Base-by-base conservation (phyloP, 2,797 vertebrate species). In the Aeoliscus strigatus region DNA sequence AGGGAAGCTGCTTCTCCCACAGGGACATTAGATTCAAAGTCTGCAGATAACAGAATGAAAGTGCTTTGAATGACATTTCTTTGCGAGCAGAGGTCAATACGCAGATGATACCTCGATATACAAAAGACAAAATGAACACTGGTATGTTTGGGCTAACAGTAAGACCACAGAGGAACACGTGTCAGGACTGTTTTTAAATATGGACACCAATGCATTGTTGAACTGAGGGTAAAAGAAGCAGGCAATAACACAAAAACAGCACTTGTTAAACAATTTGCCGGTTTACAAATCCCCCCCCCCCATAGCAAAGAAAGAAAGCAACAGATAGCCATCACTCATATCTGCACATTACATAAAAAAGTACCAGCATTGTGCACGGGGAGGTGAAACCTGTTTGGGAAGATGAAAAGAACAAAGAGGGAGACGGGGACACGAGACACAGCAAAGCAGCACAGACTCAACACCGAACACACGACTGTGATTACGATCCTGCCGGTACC, bases 391-490 rank as follows among this genome's bases (percentile, higher is more conserved):
- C 50, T 58, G 46, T 67, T 78, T 69, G 52, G 56, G 48, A 67
- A 71, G 74, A 83, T 79, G 73, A 87, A 83, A 82, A 69, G 77
- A 67, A 62, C 54, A 58, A 54, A 67, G 48, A 47, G 36, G 15
- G 60, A 76, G 66, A 70, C 51, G 12, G 48, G 65, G 35, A 39
- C 27, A 39, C 27, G 53, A 82, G 82, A 87, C 83, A 85, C 75
- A 86, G 75, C 73, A 80, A 80, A 76, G 79, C 57, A 13, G 51
- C 67, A 66, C 75, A 87, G 75, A 86, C 82, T 78, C 75, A 83
- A 81, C 82, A 88, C 58, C 46, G 64, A 73, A 66, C 70, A 53
- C 58, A 41, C 45, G 59, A 36, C 55, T 38, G 8, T 26, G 73
- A 82, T 82, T 82, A 66, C 51, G 26, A 59, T 63, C 70, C 64